These are phyloP conservation scores for Odontomyia ornata DNA, from an alignment of 2,888 invertebrate species.

Conservation along the genomic window DNA sequence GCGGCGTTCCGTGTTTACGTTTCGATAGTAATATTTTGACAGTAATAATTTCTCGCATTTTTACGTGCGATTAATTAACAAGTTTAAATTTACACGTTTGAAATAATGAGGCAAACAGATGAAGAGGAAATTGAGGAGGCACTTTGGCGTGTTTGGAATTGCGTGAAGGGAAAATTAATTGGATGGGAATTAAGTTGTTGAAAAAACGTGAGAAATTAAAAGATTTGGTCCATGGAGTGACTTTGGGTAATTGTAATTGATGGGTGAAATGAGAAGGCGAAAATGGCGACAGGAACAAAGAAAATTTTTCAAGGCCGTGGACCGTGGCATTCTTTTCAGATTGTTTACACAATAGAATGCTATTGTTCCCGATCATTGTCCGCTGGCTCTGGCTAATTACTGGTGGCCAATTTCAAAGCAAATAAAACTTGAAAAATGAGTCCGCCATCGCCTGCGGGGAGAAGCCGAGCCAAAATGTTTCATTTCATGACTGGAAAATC, in stretches of 20 bases:
- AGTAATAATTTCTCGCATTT: slow-evolving; percentile 3
- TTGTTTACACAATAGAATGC: no score
- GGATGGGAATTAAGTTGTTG: no score
- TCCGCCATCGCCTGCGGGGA: no score
- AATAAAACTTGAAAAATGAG: no score
- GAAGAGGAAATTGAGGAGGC: neutral
- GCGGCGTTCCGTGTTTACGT: neutral
- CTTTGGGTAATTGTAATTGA: neutral
- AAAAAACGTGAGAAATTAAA: neutral
- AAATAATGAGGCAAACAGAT: neutral
- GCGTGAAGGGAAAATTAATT: neutral
- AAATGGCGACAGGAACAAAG: no score
- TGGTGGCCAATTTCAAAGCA: no score
- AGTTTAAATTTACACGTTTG: neutral
- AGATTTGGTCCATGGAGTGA: neutral
- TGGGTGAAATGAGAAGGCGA: neutral
- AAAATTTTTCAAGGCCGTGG: no score
- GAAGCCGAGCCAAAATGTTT: no score
- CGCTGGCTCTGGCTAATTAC: no score
- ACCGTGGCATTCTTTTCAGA: no score
- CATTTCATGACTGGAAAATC: no score
- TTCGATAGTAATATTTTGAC: slow-evolving; percentile 6
- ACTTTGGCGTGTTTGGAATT: neutral
- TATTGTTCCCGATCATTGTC: no score
- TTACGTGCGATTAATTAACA: neutral